A percentile compares a stretch with the other conserved stretches of the same genome.
Evolutionary conservation across 2,888 invertebrate species (phyloP).

Genomic region (Drosophila pegasa): DNA sequence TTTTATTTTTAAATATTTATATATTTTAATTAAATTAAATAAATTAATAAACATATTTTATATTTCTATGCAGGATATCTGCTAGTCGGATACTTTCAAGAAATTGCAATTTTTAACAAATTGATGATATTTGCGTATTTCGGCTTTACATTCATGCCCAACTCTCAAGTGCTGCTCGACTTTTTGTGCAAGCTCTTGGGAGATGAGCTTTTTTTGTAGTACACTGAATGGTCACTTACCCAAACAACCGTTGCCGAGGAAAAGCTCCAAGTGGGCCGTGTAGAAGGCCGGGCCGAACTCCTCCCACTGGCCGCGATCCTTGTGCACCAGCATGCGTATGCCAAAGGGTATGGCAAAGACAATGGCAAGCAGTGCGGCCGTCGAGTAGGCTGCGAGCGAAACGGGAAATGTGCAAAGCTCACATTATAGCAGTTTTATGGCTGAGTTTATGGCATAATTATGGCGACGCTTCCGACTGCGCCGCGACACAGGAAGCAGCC

Average conservation of each 20-base stretch:
- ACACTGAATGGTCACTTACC: conserved; percentile 83
- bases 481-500: conserved; percentile 48
- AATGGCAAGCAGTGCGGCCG: conserved; percentile 90
- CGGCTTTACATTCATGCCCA: not conserved
- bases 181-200: not conserved
- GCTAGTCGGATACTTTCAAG: not conserved
- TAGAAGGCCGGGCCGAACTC: conserved; percentile 89
- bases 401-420: conserved; percentile 36
- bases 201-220: not conserved
- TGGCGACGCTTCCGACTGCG: conserved; percentile 55
- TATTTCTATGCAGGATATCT: too few relatives aligned
- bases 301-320: conserved; percentile 88
- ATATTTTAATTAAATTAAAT: not conserved
- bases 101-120: not conserved
- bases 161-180: conserved; percentile 4
- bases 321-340: conserved; percentile 88
- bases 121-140: not conserved
- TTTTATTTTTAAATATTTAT: not conserved
- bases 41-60: not conserved
- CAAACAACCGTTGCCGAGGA: conserved; percentile 89
- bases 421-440: conserved; percentile 61
- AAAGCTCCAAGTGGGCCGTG: conserved; percentile 89
- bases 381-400: conserved; percentile 88
- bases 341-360: conserved; percentile 89
- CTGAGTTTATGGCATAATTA: conserved; percentile 72